These are phyloP conservation scores for Cancer borealis DNA, from an alignment of 2,888 invertebrate species.

Conservation along the genomic window DNA sequence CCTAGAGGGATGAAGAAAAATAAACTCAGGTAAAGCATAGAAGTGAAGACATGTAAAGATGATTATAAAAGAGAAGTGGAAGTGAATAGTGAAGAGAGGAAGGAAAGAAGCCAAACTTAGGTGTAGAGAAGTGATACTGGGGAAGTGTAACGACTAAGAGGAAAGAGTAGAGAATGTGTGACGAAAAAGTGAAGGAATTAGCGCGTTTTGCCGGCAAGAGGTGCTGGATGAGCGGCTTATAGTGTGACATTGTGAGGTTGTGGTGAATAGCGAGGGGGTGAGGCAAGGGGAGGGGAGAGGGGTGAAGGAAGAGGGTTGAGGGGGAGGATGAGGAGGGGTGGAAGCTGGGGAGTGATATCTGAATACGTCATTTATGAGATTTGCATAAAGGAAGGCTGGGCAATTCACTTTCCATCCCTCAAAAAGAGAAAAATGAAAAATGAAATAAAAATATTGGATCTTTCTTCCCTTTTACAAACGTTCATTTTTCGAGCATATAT, in stretches of 20 bases:
- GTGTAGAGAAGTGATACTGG: neutral
- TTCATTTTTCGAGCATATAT: neutral
- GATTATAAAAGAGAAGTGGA: too few species aligned
- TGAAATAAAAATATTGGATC: conserved; percentile 27
- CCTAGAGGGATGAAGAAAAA: neutral
- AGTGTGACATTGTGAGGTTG: neutral
- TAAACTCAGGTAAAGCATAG: neutral
- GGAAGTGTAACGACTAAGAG: neutral
- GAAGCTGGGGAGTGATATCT: conserved; percentile 60
- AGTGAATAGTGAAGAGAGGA: neutral
- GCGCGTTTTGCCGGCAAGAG: neutral
- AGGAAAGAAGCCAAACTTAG: too few species aligned
- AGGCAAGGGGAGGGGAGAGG: neutral
- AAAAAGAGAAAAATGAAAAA: conserved; percentile 49
- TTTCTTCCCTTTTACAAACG: conserved; percentile 44
- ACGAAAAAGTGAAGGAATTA: neutral
- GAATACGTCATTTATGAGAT: conserved; percentile 70
- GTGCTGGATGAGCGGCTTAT: neutral
- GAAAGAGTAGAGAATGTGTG: neutral
- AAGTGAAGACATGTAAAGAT: neutral
- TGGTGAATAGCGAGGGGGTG: neutral
- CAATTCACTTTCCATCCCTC: conserved; percentile 63
- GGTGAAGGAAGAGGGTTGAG: conserved; percentile 46
- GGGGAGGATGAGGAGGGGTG: conserved; percentile 55
- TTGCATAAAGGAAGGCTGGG: conserved; percentile 65